A percentile compares a stretch with the other conserved stretches of the same genome.
phyloP scores from a whole-genome alignment of 1,140 invertebrate species.

The Drosophila carrolli region DNA sequence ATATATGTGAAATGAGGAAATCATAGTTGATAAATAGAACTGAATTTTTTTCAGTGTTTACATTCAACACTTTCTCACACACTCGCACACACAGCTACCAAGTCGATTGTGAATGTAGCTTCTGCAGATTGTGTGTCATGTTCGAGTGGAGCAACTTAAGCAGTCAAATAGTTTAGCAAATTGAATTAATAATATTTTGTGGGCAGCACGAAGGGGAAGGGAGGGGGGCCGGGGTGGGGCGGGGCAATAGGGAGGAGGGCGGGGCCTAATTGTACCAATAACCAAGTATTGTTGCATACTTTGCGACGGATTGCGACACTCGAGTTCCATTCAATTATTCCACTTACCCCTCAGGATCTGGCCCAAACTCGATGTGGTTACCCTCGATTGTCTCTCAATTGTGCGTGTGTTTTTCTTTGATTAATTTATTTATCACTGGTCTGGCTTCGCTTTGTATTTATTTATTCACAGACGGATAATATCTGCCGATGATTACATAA shows the following conservation, averaged over 20 bases:
- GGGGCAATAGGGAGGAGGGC: neutral
- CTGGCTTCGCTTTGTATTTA: slow-evolving; percentile 14
- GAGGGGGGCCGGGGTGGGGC: neutral
- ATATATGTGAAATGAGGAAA: neutral
- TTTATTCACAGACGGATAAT: slow-evolving; percentile 3
- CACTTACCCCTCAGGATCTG: neutral
- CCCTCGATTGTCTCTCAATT: neutral
- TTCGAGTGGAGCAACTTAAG: slow-evolving; percentile 36
- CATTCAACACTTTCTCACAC: slow-evolving; percentile 2
- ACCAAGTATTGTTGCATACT: slow-evolving; percentile 52
- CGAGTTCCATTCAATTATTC: slow-evolving; percentile 39
- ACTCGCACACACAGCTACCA: neutral
- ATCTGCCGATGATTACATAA: slow-evolving; percentile 7
- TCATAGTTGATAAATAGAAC: neutral
- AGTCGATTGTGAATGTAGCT: slow-evolving; percentile 19
- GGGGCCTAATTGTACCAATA: slow-evolving; percentile 41
- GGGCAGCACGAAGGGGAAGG: neutral
- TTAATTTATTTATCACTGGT: slow-evolving; percentile 9
- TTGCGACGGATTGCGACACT: slow-evolving; percentile 24
- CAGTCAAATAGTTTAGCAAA: slow-evolving; percentile 66
- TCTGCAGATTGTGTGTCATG: slow-evolving; percentile 36
- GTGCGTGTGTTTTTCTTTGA: slow-evolving; percentile 2
- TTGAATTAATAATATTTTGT: slow-evolving; percentile 75
- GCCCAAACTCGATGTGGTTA: neutral
- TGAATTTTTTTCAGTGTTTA: neutral